Evolutionary conservation across 2,113 vertebrate species (phyloP).

Genomic region (Dinomys branickii): DNA sequence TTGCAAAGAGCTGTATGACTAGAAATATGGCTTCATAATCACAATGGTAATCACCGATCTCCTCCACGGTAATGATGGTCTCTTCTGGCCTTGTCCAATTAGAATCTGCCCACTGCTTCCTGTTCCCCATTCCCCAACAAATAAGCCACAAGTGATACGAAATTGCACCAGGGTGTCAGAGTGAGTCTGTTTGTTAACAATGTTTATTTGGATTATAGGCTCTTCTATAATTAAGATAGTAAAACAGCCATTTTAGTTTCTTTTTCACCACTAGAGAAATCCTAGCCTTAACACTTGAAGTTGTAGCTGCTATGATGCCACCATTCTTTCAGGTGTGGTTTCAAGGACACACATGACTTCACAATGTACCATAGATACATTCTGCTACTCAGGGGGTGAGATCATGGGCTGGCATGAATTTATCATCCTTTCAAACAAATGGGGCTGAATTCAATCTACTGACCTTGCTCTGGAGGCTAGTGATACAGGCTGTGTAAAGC

Average conservation of each 20-base stretch:
- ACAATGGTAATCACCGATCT: constrained; percentile 10
- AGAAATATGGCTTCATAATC: constrained; percentile 30
- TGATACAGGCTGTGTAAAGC: constrained; percentile 40
- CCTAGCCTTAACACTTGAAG: background rate
- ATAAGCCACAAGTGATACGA: constrained; percentile 42
- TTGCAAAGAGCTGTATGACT: background rate
- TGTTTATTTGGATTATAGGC: constrained; percentile 32
- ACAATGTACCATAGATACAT: constrained; percentile 22
- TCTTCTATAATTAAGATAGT: constrained; percentile 47
- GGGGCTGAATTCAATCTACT: constrained; percentile 60
- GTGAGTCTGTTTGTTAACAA: constrained; percentile 1
- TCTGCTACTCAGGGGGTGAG: constrained; percentile 66
- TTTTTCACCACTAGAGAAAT: constrained; percentile 7
- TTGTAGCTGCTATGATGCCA: background rate
- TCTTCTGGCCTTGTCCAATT: background rate
- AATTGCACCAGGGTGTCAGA: constrained; percentile 16
- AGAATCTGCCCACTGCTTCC: constrained; percentile 42
- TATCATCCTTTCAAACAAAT: constrained; percentile 27
- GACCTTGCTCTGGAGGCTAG: constrained; percentile 64
- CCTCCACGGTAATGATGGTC: background rate
- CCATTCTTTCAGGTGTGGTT: constrained; percentile 64
- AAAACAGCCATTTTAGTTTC: constrained; percentile 7
- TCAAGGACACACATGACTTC: constrained; percentile 71
- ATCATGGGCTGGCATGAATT: constrained; percentile 72
- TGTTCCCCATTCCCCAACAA: background rate